Base-by-base conservation (phyloP, 2,113 vertebrate species). In the Hipposideros armiger region DNA sequence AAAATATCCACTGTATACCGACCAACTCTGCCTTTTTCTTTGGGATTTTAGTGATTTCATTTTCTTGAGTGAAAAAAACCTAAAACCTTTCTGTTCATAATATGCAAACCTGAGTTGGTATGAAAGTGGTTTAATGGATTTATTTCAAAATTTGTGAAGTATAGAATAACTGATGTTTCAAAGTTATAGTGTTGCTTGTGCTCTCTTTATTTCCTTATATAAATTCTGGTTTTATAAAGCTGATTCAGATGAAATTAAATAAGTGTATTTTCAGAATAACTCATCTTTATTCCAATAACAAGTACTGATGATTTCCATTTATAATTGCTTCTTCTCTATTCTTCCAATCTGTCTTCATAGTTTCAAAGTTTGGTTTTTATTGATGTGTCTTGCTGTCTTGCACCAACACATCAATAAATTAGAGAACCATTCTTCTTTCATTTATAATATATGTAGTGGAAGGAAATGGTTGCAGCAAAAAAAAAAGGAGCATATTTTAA, bases 181-280 rank as follows among this genome's bases (percentile, higher is more conserved):
- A 74, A 80, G 17, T 76, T 52, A 50, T 11, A 60, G 1, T 42
- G 15, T 76, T 95, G 2, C 1, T 64, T 45, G 3, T 72, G 4
- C 13, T 50, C 40, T 87, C 20, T 56, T 85, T 74, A 60, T 30
- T 56, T 32, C 1, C 26, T 92, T 50, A 32, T n/a, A 66, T 58
- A n/a, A 36, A 72, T 87, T 86, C 28, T 69, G 28, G 3, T 36
- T 83, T 96, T 88, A 82, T 66, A 56, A 97, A 89, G 4, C 22
- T 84, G 4, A 76, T 28, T 95, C 40, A 40, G 3, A 64, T 90
- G 36, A 11, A 74, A 80, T 36, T 84, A 3, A 84, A 58, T 91
- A 82, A 86, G 11, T 17, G 56, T 40, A 67, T 69, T 47, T 85
- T 85, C 19, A 62, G 77, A 64, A 70, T 17, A 26, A 89, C 11